These are phyloP conservation scores for Hypselothyrea guttata DNA, from an alignment of 2,888 invertebrate species.

Conservation along the genomic window DNA sequence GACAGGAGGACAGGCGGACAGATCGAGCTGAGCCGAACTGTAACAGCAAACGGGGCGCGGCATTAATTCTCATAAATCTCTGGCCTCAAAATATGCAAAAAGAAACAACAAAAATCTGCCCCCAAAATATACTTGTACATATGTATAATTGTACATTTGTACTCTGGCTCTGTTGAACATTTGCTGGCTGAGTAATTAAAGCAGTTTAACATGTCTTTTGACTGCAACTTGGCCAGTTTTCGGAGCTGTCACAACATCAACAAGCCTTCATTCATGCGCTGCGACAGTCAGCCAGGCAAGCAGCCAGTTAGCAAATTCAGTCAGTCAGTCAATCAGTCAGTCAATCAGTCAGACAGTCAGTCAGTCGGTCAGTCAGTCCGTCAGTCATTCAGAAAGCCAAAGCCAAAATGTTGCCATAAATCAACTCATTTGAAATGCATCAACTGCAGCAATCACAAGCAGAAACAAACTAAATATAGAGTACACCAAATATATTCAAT, in stretches of 20 bases:
- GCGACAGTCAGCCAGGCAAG: constrained; percentile 54
- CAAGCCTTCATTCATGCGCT: constrained; percentile 72
- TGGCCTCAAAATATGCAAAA: constrained; percentile 45
- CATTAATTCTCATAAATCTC: constrained; percentile 70
- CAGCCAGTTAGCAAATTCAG: constrained; percentile 37
- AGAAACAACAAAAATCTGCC: constrained; percentile 26
- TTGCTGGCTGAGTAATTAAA: constrained; percentile 70
- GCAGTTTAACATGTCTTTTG: constrained; percentile 71
- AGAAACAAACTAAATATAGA: constrained; percentile 61
- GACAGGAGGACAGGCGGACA: neutral
- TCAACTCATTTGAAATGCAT: constrained; percentile 79
- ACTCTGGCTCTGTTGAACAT: constrained; percentile 34
- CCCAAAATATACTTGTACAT: constrained; percentile 39
- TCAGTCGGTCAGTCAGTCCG: constrained; percentile 32
- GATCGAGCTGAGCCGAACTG: constrained; percentile 5
- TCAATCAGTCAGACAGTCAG: constrained; percentile 46
- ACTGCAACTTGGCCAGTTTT: constrained; percentile 58
- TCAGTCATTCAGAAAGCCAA: constrained; percentile 39
- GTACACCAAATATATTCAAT: constrained; percentile 35
- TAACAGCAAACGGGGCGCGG: constrained; percentile 56
- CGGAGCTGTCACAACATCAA: constrained; percentile 73
- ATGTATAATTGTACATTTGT: constrained; percentile 34
- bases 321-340: constrained; percentile 39
- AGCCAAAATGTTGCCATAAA: constrained; percentile 72
- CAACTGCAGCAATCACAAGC: constrained; percentile 78